Evolutionary conservation across 1,140 invertebrate species (phyloP).

Genomic region (Leptonema lineaticorne): DNA sequence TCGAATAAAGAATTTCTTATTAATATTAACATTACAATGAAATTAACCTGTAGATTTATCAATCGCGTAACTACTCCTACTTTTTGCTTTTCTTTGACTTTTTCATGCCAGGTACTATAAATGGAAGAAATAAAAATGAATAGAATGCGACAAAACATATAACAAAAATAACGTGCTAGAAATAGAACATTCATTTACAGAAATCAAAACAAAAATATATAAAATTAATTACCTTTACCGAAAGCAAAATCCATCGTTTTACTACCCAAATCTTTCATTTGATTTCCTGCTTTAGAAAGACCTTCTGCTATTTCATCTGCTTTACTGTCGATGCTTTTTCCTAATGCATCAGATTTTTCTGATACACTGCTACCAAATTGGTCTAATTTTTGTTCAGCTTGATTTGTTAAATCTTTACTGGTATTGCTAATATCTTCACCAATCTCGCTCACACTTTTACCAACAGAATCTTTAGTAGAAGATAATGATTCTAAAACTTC

Average conservation of each 20-base stretch:
- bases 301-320: neutral
- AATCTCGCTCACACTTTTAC: neutral
- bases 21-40: too few relatives aligned
- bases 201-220: neutral
- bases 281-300: neutral
- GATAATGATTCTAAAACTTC: neutral
- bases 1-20: too few relatives aligned
- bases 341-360: neutral
- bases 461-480: neutral
- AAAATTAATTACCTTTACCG: conserved; percentile 20
- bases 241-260: conserved; percentile 18
- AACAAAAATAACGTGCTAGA: neutral
- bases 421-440: neutral
- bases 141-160: neutral
- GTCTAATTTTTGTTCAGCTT: neutral
- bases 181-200: neutral
- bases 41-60: too few relatives aligned
- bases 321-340: conserved; percentile 3
- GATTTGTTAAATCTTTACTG: neutral
- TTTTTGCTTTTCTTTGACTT: conserved; percentile 24
- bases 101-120: conserved; percentile 22
- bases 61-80: too few relatives aligned
- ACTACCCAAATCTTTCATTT: conserved; percentile 15
- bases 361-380: neutral
- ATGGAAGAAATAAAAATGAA: conserved; percentile 3